Percentiles rank a stretch among this genome's conserved stretches.
phyloP scores from a whole-genome alignment of 1,140 invertebrate species.

The Sipha flava region DNA sequence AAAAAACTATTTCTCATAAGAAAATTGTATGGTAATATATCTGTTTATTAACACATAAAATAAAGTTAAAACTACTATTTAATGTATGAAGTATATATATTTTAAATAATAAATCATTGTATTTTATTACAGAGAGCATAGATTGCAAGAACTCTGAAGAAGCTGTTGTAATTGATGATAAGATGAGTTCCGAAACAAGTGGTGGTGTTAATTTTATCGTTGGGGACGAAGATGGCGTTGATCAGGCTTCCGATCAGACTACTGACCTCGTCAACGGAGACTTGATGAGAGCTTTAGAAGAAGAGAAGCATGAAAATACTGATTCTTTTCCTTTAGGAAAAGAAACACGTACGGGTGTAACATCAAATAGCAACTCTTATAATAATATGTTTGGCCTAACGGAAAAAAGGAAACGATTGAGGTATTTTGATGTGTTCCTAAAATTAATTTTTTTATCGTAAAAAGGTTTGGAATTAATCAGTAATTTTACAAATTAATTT shows the following conservation, averaged over 20 bases:
- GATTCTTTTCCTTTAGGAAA: slow-evolving; percentile 46
- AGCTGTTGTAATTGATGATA: slow-evolving; percentile 4
- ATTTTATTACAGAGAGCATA: neutral
- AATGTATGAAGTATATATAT: neutral
- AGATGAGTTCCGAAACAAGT: slow-evolving; percentile 14
- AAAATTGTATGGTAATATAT: no score
- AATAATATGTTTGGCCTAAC: slow-evolving; percentile 45
- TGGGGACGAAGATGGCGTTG: slow-evolving; percentile 31
- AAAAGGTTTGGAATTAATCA: no score
- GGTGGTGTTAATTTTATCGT: slow-evolving; percentile 34
- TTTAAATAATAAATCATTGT: neutral
- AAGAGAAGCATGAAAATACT: slow-evolving; percentile 43
- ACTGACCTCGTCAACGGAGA: slow-evolving; percentile 26
- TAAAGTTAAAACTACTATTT: neutral
- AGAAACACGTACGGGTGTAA: slow-evolving; percentile 34
- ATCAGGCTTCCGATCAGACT: neutral
- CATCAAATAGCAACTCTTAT: slow-evolving; percentile 40
- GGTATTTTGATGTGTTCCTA: slow-evolving; percentile 43
- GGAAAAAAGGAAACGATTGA: slow-evolving; percentile 48
- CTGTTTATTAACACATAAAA: no score
- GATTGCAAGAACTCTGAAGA: slow-evolving; percentile 22
- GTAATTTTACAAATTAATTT: neutral
- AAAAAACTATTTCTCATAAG: no score
- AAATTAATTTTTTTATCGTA: no score
- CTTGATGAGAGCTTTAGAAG: slow-evolving; percentile 35